Evolutionary conservation across 2,888 invertebrate species (phyloP), one percentile per base, ranked within the genome.

Genomic region (Acleris literana): DNA sequence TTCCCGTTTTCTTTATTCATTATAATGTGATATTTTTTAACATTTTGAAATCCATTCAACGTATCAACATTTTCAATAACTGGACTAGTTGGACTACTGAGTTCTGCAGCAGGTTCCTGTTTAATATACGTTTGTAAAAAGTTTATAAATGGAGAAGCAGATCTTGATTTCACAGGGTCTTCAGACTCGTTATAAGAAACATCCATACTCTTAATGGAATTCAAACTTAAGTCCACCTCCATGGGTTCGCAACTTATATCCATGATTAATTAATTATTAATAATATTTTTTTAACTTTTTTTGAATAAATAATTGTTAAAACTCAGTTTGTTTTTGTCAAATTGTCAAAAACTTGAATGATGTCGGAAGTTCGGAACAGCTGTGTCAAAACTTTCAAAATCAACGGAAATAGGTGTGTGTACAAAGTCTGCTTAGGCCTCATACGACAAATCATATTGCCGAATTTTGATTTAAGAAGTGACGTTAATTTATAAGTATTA

Each of bases 221-320:
- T 79, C 56, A 71, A 69, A 75, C 91, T 92, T 57, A 83, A 63
- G 75, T 92, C 92, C 58, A 92, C 76, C 56, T 92, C 92, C 92
- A 92, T 92, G 9, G 92, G 90, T 71, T 92, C 92, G 71, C 70
- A 84, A 70, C 83, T 87, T 39, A 71, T 63, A 68, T 85, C 73
- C 59, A 68, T 57, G n/a, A n/a, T 57, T 39, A 22, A 29, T 17
- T n/a, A 13, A n/a, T 39, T n/a, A 33, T 49, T 49, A 49, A 18
- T 5, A 49, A 3, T 11, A 49, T 49, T 7, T 49, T n/a, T 49
- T 20, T 11, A 17, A 20, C 17, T 49, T 49, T 49, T 20, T 46
- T 25, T 52, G 13, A 52, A 52, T 16, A 22, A 11, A 20, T 18
- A 16, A 39, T 13, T 13, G 39, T 13, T 9, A 39, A 13, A 39